Percentiles rank a stretch among this genome's conserved stretches.
phyloP scores from a whole-genome alignment of 2,797 vertebrate genomes.

The Tauraco hartlaubi region DNA sequence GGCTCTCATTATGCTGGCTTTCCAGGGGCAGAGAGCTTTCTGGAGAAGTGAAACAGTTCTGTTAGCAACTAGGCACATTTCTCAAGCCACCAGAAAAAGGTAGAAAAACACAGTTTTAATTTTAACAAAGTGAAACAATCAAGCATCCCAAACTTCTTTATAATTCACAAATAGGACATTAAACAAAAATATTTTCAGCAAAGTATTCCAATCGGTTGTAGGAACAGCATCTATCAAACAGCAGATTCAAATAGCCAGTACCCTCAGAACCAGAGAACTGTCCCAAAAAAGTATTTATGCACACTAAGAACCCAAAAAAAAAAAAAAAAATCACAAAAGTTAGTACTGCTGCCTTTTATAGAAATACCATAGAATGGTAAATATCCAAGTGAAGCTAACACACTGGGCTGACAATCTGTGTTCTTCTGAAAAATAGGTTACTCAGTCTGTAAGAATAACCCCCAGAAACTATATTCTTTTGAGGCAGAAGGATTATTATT shows the following conservation, averaged over 20 bases:
- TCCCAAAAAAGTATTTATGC: background rate
- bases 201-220: background rate
- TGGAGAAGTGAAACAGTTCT: background rate
- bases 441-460: background rate
- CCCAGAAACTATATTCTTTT: background rate
- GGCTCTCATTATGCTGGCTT: background rate
- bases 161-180: background rate
- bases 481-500: background rate
- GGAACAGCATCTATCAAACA: background rate
- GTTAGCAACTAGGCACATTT: background rate
- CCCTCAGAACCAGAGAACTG: background rate
- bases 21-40: background rate
- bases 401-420: background rate
- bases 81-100: background rate
- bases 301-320: background rate
- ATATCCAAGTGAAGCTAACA: background rate
- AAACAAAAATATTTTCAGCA: background rate
- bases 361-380: background rate
- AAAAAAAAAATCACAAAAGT: background rate
- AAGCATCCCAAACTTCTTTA: background rate
- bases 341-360: background rate
- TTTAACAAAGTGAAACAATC: background rate
- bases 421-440: background rate
- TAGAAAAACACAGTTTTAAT: background rate
- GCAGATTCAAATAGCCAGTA: background rate